phyloP scores from a whole-genome alignment of 2,888 invertebrate species.

The Creontiades dilutus region DNA sequence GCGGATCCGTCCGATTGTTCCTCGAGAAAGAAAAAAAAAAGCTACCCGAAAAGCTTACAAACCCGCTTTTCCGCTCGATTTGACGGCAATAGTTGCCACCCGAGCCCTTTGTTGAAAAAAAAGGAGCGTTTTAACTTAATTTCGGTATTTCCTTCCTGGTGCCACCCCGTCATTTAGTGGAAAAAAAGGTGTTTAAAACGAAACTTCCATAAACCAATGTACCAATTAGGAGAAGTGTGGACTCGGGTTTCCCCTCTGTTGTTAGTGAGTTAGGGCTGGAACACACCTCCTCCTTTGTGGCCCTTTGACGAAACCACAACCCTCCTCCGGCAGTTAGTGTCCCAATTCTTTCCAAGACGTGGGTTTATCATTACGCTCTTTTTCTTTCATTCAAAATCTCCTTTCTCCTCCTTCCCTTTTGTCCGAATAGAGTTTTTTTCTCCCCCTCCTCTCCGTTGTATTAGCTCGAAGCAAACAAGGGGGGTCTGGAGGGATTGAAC shows the following conservation, averaged over 20 bases:
- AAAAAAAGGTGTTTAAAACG: slow-evolving; percentile 53
- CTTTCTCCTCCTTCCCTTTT: slow-evolving; percentile 51
- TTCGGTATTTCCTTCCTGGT: slow-evolving; percentile 63
- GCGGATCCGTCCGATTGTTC: slow-evolving; percentile 18
- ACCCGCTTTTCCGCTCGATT: slow-evolving; percentile 62
- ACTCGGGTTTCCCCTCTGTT: slow-evolving; percentile 52
- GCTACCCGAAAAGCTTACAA: background rate
- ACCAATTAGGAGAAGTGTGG: slow-evolving; percentile 59
- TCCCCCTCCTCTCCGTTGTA: slow-evolving; percentile 15
- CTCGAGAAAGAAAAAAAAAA: background rate
- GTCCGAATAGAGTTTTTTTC: slow-evolving; percentile 58
- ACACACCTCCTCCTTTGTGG: slow-evolving; percentile 47
- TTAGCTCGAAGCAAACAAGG: slow-evolving; percentile 58
- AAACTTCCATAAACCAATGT: slow-evolving; percentile 61
- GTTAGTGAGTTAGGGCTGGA: background rate
- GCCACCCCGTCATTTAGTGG: background rate
- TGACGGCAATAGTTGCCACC: slow-evolving; percentile 29
- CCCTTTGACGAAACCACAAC: slow-evolving; percentile 6
- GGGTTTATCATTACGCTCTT: slow-evolving; percentile 68
- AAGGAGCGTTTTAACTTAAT: slow-evolving; percentile 51
- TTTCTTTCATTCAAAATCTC: slow-evolving; percentile 58
- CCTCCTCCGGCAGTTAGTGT: slow-evolving; percentile 63
- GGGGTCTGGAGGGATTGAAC: slow-evolving; percentile 35
- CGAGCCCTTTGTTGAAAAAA: slow-evolving; percentile 35
- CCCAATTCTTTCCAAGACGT: slow-evolving; percentile 66